A percentile compares a stretch with the other conserved stretches of the same genome.
Evolutionary conservation across 2,113 vertebrate genomes (phyloP).

Genomic region (Brachyhypopomus gauderio): DNA sequence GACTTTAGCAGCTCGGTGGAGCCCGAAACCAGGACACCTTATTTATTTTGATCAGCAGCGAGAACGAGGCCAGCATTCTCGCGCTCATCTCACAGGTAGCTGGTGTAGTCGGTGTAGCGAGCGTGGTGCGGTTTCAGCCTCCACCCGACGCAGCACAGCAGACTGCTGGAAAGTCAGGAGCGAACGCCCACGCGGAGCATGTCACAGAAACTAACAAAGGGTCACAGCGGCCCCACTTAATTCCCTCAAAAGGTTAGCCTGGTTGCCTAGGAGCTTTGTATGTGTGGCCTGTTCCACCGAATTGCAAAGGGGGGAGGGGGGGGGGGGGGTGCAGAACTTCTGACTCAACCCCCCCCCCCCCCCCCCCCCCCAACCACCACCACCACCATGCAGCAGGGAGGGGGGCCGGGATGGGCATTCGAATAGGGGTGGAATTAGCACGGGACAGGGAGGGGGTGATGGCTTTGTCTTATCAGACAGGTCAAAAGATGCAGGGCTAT

Average conservation of each 20-base stretch:
- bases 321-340: neutral
- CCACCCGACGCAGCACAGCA: neutral
- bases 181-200: conserved; percentile 52
- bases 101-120: neutral
- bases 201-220: conserved; percentile 63
- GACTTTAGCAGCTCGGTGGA: neutral
- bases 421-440: neutral
- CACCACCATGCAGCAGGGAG: no score
- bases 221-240: conserved; percentile 65
- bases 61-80: neutral
- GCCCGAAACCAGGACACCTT: neutral
- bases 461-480: neutral
- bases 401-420: no score
- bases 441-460: neutral
- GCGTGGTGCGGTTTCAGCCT: neutral
- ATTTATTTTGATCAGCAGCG: neutral
- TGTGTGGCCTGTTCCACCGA: conserved; percentile 48
- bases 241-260: conserved; percentile 69
- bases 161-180: conserved; percentile 19
- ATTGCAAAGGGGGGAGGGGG: neutral
- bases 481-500: no score
- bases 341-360: neutral
- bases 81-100: neutral
- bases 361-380: no score
- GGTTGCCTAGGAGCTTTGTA: conserved; percentile 65